Conservation (phyloP, 2,113 vertebrate species). For the Microtus montanus region DNA sequence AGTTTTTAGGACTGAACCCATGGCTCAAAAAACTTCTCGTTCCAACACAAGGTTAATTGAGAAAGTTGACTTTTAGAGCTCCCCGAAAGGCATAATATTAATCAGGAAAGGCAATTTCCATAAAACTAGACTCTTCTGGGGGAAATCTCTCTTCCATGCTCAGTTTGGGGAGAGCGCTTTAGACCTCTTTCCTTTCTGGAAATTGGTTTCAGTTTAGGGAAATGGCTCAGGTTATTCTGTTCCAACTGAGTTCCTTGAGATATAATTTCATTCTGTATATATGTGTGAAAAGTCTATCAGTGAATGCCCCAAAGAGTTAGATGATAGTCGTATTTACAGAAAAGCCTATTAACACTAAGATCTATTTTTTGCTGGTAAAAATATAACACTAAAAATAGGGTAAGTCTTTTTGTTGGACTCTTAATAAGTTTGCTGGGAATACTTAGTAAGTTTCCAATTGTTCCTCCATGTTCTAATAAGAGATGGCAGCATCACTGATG, state of each 20-base stretch:
- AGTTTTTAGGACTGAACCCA: constrained; percentile 41
- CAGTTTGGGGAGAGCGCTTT: constrained; percentile 32
- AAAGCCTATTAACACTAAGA: background rate
- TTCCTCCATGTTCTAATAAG: background rate
- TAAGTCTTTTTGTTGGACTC: background rate
- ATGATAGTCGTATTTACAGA: constrained; percentile 11
- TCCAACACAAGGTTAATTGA: constrained; percentile 32
- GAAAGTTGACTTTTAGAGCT: constrained; percentile 37
- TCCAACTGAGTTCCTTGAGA: constrained; percentile 35
- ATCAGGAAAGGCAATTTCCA: constrained; percentile 60
- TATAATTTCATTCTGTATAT: constrained; percentile 49
- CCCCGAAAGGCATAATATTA: background rate
- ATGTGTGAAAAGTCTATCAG: constrained; percentile 42
- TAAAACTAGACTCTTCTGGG: constrained; percentile 36
- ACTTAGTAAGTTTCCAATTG: constrained; percentile 16
- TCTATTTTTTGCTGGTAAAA: background rate
- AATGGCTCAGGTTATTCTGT: constrained; percentile 44
- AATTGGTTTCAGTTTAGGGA: constrained; percentile 52
- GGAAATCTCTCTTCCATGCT: constrained; percentile 3
- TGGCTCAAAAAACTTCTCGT: constrained; percentile 45
- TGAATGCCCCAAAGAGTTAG: background rate
- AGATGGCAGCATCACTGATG: background rate
- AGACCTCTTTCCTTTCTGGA: constrained; percentile 48
- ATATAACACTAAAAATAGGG: background rate
- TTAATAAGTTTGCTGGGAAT: background rate